Evolutionary conservation across 2,888 invertebrate species (phyloP), one percentile per base, ranked within the genome.

Genomic region (Rhingia rostrata): DNA sequence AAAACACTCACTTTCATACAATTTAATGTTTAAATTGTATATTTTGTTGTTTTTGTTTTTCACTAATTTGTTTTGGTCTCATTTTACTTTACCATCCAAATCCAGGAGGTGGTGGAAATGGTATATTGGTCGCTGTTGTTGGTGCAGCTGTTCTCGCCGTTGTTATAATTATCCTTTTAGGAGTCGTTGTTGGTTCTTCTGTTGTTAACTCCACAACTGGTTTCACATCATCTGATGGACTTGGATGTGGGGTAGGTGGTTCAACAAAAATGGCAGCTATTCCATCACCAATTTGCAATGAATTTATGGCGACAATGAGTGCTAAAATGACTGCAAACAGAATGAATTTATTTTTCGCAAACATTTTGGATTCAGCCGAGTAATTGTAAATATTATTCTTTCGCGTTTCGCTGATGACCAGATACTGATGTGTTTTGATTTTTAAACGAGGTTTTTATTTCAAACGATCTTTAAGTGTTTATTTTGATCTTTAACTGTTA

Each of bases 341-440:
- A 6, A 58, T n/a, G 5, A 6, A n/a, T 32, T 41, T 58, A n/a
- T 9, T 41, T 30, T 41, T 58, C 4, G 41, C 30, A 30, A 43
- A 43, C 58, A 58, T 43, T 30, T 3, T 58, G 6, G 41, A 22
- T 22, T 22, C 22, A 22, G 22, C 22, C 4, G 30, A 7, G 30
- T 5, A 7, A 30, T 53, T 53, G 6, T n/a, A 30, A 9, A n/a
- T 4, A 4, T n/a, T 4, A n/a, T 30, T 58, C 0, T n/a, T n/a
- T 4, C 32, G 41, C 41, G 32, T 22, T 22, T 22, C 22, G 22
- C 2, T 6, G 37, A 41, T 58, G 6, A 41, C 6, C 4, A 0
- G 41, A 41, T 32, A 58, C 58, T 58, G 58, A 58, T 30, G 14
- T 7, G n/a, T 6, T 41, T n/a, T n/a, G 41, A 30, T 30, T 6